Evolutionary conservation across 2,113 vertebrate species (phyloP).

Genomic region (Carlito syrichta): DNA sequence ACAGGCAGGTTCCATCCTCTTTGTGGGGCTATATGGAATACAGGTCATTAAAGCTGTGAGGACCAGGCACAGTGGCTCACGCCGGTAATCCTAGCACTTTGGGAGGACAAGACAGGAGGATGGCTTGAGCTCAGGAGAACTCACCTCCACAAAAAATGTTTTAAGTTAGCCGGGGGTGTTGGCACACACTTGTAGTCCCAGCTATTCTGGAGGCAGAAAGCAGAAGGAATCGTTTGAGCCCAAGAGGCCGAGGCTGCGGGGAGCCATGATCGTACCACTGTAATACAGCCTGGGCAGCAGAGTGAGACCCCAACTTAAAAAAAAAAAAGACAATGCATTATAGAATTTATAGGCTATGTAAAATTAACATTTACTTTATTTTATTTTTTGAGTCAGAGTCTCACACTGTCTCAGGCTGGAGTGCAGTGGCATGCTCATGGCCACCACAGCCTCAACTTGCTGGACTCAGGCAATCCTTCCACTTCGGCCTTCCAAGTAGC

Average conservation of each 20-base stretch:
- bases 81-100: no score
- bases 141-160: not conserved
- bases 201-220: not conserved
- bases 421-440: no score
- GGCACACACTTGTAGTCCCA: not conserved
- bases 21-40: not conserved
- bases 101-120: no score
- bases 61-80: no score
- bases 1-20: not conserved
- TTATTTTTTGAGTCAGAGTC: no score
- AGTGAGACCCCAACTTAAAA: not conserved
- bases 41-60: accelerated
- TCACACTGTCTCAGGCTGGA: not conserved
- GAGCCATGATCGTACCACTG: not conserved
- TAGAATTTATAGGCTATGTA: no score
- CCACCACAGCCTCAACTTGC: no score
- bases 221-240: not conserved
- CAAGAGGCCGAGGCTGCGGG: not conserved
- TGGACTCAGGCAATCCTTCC: no score
- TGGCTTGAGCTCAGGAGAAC: not conserved
- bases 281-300: not conserved
- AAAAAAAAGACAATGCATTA: not conserved
- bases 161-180: accelerated
- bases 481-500: no score
- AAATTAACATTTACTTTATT: no score